Evolutionary conservation across 2,888 invertebrate genomes (phyloP).

Genomic region (Leptinotarsa tumamoca): DNA sequence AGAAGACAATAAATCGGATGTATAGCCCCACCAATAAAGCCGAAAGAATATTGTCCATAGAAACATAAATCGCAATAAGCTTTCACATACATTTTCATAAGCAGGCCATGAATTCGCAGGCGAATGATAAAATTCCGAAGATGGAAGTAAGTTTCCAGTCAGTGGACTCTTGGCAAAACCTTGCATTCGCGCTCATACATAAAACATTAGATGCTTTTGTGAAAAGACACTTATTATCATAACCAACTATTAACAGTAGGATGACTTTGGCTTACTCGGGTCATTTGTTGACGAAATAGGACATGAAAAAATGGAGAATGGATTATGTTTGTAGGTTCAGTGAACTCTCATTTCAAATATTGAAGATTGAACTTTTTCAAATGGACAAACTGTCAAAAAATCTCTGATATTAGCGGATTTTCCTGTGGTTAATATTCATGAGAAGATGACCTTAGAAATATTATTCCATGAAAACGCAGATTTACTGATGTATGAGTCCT

Average conservation of each 20-base stretch:
- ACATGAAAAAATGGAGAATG: too few species aligned
- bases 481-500: too few species aligned
- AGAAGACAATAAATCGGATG: slow-evolving; percentile 21
- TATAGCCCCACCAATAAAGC: slow-evolving; percentile 34
- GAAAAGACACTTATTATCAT: slow-evolving; percentile 32
- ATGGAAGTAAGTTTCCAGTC: slow-evolving; percentile 39
- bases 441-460: too few species aligned
- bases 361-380: too few species aligned
- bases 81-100: slow-evolving; percentile 49
- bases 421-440: too few species aligned
- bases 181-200: slow-evolving; percentile 43
- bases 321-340: too few species aligned
- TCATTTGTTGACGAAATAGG: neutral
- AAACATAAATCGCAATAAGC: slow-evolving; percentile 52
- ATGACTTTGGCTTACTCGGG: slow-evolving; percentile 20
- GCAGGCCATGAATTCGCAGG: slow-evolving; percentile 44
- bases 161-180: slow-evolving; percentile 37
- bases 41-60: slow-evolving; percentile 43
- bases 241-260: slow-evolving; percentile 32
- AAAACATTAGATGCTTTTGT: slow-evolving; percentile 39
- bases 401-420: too few species aligned
- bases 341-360: too few species aligned
- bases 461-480: too few species aligned
- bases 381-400: too few species aligned
- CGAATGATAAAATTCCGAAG: slow-evolving; percentile 43